Percentiles rank a stretch among this genome's conserved stretches.
These are phyloP conservation scores for Schizotus pectinicornis DNA, from an alignment of 2,888 invertebrate genomes.

Conservation along the genomic window DNA sequence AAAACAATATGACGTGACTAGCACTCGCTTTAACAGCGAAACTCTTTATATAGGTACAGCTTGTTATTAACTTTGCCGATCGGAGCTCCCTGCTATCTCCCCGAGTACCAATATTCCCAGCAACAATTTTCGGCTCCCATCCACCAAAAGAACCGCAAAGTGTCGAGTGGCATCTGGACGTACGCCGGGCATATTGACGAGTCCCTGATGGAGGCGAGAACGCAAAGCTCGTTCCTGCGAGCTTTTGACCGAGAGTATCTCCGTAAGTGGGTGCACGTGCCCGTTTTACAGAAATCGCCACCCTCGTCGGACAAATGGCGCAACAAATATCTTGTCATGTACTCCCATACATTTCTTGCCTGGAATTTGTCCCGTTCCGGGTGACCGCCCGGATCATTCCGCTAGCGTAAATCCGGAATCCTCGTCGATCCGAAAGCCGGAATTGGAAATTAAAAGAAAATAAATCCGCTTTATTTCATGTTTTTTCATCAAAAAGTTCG, in stretches of 20 bases:
- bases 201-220: background rate
- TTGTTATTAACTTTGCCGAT: too few species aligned
- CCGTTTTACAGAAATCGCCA: conserved; percentile 7
- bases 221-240: too few species aligned
- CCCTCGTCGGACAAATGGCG: conserved; percentile 3
- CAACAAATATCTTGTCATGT: conserved; percentile 14
- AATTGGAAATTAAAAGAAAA: background rate
- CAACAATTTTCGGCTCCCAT: background rate
- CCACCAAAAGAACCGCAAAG: background rate
- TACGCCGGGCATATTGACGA: conserved; percentile 15
- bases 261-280: conserved; percentile 20
- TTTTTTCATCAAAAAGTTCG: too few species aligned
- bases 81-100: background rate
- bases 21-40: too few species aligned
- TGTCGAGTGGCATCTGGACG: background rate
- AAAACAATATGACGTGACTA: too few species aligned
- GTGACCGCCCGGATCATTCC: conserved; percentile 13
- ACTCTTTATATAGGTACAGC: too few species aligned
- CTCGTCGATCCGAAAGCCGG: background rate
- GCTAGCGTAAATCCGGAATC: background rate
- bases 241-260: conserved; percentile 8
- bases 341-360: conserved; percentile 2
- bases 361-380: conserved; percentile 9
- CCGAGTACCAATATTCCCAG: background rate
- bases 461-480: background rate